These are phyloP conservation scores for Agapornis canus DNA, from an alignment of 2,797 vertebrate genomes.

Conservation along the genomic window DNA sequence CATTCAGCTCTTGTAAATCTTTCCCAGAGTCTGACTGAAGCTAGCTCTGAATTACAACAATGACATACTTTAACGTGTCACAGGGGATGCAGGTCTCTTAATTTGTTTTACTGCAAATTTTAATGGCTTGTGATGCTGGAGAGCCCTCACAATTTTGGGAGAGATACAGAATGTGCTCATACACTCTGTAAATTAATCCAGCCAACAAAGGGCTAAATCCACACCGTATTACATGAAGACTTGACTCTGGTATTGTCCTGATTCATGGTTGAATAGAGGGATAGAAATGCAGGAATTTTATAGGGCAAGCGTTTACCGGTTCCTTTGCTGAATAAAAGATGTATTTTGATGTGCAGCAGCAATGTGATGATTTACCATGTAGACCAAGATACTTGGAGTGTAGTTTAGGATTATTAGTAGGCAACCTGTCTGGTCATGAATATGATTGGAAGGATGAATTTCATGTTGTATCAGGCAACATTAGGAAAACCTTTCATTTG, in stretches of 20 bases:
- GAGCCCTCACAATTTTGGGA: background rate
- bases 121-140: background rate
- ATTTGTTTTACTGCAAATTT: background rate
- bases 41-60: background rate
- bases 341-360: background rate
- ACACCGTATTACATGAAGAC: background rate
- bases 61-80: background rate
- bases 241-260: background rate
- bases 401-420: background rate
- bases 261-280: background rate
- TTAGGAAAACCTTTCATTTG: background rate
- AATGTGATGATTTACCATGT: rapidly evolving
- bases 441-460: background rate
- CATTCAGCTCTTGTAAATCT: background rate
- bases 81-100: background rate
- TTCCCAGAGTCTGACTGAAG: background rate
- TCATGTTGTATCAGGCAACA: background rate
- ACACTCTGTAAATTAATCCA: background rate
- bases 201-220: background rate
- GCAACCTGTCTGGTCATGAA: background rate
- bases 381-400: background rate
- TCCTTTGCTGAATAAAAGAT: background rate
- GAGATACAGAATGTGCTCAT: background rate
- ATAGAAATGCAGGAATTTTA: background rate
- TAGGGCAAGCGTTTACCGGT: background rate